Evolutionary conservation across 2,797 vertebrate species (phyloP).

Genomic region (Eurystomus glaucurus): DNA sequence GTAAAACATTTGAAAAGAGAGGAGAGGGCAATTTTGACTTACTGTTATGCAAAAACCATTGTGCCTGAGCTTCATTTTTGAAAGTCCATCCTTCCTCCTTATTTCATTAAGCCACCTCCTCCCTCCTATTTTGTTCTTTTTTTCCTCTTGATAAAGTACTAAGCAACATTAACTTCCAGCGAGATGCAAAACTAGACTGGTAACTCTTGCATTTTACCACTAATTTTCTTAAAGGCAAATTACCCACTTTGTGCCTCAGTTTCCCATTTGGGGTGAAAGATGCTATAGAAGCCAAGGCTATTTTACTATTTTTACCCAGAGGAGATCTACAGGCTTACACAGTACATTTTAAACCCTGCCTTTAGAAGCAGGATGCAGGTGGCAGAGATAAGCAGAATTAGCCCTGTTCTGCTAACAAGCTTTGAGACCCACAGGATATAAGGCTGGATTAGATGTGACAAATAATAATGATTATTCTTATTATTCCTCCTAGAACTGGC

Average conservation of each 20-base stretch:
- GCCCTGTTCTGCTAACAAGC: conserved; percentile 42
- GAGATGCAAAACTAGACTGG: background rate
- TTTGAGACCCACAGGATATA: conserved; percentile 35
- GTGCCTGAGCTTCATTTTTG: background rate
- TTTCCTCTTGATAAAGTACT: background rate
- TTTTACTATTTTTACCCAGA: background rate
- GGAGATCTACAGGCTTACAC: background rate
- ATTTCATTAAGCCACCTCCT: background rate
- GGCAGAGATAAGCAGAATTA: conserved; percentile 52
- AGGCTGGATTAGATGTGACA: conserved; percentile 46
- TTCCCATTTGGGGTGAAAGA: background rate
- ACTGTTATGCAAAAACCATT: background rate
- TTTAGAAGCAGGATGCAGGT: conserved; percentile 7
- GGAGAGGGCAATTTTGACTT: background rate
- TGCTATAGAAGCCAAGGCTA: background rate
- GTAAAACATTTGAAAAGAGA: background rate
- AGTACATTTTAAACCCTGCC: background rate
- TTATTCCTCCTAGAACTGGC: conserved; percentile 16
- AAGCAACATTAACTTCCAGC: background rate
- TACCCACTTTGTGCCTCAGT: background rate
- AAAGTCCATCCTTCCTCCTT: background rate
- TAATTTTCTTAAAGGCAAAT: background rate
- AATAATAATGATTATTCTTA: conserved; percentile 52
- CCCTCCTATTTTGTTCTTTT: background rate
- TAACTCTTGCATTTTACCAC: background rate